Conservation (phyloP, 2,888 invertebrate genomes). For the Asteroscopus sphinx region DNA sequence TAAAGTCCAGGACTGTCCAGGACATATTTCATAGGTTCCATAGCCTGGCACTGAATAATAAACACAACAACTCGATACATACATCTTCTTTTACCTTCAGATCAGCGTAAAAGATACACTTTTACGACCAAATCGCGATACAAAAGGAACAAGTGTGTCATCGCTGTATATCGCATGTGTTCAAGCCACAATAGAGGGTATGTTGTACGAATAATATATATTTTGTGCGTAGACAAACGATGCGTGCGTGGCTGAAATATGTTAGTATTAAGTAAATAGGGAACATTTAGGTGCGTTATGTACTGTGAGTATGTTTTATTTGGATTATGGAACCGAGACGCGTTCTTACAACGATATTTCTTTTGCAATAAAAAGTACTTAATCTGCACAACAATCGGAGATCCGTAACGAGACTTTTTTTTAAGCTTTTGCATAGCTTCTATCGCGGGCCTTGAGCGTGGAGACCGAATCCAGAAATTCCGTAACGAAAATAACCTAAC, state of each 20-base stretch:
- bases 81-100: background rate
- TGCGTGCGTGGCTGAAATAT: constrained; percentile 44
- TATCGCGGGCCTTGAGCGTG: no score
- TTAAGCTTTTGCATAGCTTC: no score
- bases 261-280: constrained; percentile 18
- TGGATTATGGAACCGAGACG: background rate
- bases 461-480: no score
- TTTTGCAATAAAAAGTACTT: no score
- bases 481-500: no score
- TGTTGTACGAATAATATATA: constrained; percentile 25
- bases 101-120: background rate
- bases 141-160: constrained; percentile 29
- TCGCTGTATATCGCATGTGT: constrained; percentile 26
- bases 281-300: background rate
- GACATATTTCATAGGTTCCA: no score
- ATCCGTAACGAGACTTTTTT: no score
- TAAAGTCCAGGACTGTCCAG: no score
- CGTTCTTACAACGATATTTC: no score
- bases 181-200: constrained; percentile 28
- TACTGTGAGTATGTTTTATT: background rate
- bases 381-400: no score
- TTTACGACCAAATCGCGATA: constrained; percentile 3
- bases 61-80: no score
- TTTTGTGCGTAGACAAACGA: constrained; percentile 41
- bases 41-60: no score